Base-by-base conservation (phyloP, 1,140 invertebrate genomes). In the Brachionus calyciflorus region DNA sequence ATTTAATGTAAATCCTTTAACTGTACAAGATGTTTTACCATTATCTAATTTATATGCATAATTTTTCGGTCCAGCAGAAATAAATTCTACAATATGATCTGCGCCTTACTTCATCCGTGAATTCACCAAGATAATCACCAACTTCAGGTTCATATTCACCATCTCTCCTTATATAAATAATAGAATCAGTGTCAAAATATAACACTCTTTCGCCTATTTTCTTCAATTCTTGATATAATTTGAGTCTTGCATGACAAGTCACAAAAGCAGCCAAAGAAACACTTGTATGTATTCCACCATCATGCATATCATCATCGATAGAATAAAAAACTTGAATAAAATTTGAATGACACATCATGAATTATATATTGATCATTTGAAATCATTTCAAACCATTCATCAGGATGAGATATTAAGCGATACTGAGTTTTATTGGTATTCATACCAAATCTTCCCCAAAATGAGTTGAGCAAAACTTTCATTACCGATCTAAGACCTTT, bases 101-200 rank as follows among this genome's bases (percentile, higher is more conserved):
- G 4, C 33, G 9, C 3, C 33, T 9, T 37, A 37, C 6, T 37
- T 83, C 80, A 75, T 82, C 79, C 2, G 79, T 82, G 76, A 82
- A 63, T 17, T 83, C 81, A 0, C 82, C 82, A 3, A 85, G 33
- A 78, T 80, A 81, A 28, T 75, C 60, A 24, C 82, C 81, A 4
- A 78, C 76, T 1, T 3, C 3, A 77, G 78, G 28, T 78, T 79
- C 69, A 37, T 79, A 77, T 40, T 78, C 53, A n/a, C 60, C 78
- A 2, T 3, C 3, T 26, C 44, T 78, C 7, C 77, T 57, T 2
- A 79, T 24, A 63, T 80, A 84, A 41, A 83, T 80, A 21, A 82
- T 53, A 21, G 73, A 79, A 78, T 86, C 85, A 1, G 85, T 87
- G 76, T 86, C 85, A 30, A 79, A 82, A 77, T 87, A 86, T 2